Evolutionary conservation across 2,888 invertebrate species (phyloP), one percentile per base, ranked within the genome.

Genomic region (Troides aeacus): DNA sequence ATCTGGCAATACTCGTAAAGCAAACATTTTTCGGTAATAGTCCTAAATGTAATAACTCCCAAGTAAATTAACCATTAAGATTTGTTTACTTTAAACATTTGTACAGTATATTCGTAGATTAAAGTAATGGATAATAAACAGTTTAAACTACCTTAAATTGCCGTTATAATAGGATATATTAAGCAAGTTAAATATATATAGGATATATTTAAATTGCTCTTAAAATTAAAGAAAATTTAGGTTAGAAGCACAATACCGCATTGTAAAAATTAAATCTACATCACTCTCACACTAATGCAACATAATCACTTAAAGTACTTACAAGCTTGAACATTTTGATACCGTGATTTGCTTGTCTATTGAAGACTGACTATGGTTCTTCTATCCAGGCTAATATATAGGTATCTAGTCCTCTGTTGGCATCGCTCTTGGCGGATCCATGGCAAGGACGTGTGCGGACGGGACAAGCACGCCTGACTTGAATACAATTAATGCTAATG

Each of bases 271-370:
- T 50, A 50, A 17, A 50, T 50, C 17, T 50, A 50, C 30, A 3
- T 18, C 50, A 50, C 50, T 50, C 4, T 18, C 17, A 50, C 15
- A 15, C 15, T 15, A 50, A 50, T 17, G 18, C 17, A 50, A 15
- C 2, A 15, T 46, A 46, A 46, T 46, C 46, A 50, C 50, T 50
- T 17, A 50, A 15, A 15, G 21, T 61, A 90, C 93, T 92, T 79
- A 93, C 93, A 77, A 87, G 85, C 86, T 93, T 93, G 86, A 90
- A 93, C 93, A 93, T 93, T 79, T 87, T 93, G 86, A 76, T 78
- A 76, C 82, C 80, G 81, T 79, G 78, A 81, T 80, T 79, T 74
- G 77, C 70, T 72, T 74, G 83, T 81, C 76, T 74, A 79, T 79
- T 72, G 77, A 81, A 81, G 79, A 90, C 86, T 91, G 87, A 85